Evolutionary conservation across 2,113 vertebrate species (phyloP).

Genomic region (Lontra canadensis): DNA sequence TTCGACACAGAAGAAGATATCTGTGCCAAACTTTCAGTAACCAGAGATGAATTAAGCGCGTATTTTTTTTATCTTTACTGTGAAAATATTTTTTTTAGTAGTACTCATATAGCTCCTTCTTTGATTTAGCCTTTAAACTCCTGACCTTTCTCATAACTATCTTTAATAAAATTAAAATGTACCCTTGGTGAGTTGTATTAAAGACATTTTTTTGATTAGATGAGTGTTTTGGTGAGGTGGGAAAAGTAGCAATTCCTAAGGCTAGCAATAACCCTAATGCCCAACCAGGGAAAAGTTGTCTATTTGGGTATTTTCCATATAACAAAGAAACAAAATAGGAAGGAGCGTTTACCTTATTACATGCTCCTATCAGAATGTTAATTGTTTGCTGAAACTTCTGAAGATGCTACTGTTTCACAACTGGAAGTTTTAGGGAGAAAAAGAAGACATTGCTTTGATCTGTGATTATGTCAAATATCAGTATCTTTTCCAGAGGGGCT

Average conservation of each 20-base stretch:
- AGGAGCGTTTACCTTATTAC: conserved; percentile 17
- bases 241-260: conserved; percentile 27
- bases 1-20: conserved; percentile 78
- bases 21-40: conserved; percentile 78
- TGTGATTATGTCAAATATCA: background rate
- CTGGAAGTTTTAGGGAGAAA: background rate
- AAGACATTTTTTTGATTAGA: conserved; percentile 76
- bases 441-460: background rate
- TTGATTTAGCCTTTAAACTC: conserved; percentile 73
- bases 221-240: conserved; percentile 70
- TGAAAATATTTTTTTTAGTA: conserved; percentile 74
- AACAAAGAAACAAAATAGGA: conserved; percentile 10
- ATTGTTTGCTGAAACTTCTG: background rate
- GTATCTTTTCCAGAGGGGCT: background rate
- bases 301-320: conserved; percentile 43
- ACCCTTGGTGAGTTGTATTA: conserved; percentile 69
- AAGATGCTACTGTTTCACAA: background rate
- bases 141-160: conserved; percentile 86
- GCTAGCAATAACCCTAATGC: conserved; percentile 56
- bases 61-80: conserved; percentile 64
- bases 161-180: conserved; percentile 88
- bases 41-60: conserved; percentile 75
- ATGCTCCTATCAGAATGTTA: background rate
- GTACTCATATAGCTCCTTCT: conserved; percentile 39
- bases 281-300: conserved; percentile 43